Conservation (phyloP, 2,888 invertebrate species). For the Urechis unicinctus region DNA sequence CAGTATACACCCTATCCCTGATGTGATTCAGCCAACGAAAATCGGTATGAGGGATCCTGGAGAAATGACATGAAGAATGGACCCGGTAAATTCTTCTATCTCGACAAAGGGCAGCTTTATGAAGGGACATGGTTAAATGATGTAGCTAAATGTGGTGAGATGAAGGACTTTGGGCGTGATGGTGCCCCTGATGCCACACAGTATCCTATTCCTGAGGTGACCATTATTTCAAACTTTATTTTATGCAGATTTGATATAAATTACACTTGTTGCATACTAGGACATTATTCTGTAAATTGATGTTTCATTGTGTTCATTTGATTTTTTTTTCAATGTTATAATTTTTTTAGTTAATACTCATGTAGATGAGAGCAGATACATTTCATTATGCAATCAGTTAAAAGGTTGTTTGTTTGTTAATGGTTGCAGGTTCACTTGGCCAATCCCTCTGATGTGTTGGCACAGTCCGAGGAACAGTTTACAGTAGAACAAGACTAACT, state of each 20-base stretch:
- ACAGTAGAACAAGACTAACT: conserved; percentile 38
- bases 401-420: not conserved
- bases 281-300: no score
- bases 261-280: no score
- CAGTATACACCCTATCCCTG: not conserved
- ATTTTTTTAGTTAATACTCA: no score
- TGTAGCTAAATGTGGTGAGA: conserved; percentile 49
- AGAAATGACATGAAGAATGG: conserved; percentile 50
- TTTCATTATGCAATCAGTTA: no score
- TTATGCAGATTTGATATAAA: no score
- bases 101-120: conserved; percentile 48
- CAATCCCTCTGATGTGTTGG: conserved; percentile 36
- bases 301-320: not conserved
- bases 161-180: conserved; percentile 47
- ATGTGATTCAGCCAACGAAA: conserved; percentile 42
- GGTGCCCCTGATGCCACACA: conserved; percentile 44
- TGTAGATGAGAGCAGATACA: no score
- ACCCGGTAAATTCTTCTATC: conserved; percentile 49
- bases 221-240: no score
- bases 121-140: conserved; percentile 51
- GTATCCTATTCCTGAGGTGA: conserved; percentile 40
- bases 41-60: conserved; percentile 51
- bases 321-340: not conserved
- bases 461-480: conserved; percentile 41
- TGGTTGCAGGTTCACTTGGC: conserved; percentile 34